Evolutionary conservation across 2,113 vertebrate species (phyloP).

Genomic region (Rhinogobius similis): DNA sequence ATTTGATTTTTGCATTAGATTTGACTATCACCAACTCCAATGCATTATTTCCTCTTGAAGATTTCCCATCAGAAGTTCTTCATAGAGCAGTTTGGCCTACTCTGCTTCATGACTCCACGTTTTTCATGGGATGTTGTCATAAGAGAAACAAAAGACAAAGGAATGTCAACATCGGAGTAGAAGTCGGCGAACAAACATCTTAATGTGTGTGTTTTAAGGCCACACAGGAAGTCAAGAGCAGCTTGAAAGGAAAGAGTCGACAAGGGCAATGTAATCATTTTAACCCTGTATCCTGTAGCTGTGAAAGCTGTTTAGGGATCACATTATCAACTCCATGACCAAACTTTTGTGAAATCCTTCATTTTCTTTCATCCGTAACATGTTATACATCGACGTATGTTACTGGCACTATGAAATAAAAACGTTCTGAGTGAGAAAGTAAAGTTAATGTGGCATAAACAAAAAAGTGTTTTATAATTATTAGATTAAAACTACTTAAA

Average conservation of each 20-base stretch:
- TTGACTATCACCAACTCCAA: neutral
- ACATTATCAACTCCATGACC: neutral
- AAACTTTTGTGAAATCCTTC: neutral
- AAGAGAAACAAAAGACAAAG: conserved; percentile 37
- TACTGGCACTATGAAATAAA: no score
- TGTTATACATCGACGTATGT: neutral
- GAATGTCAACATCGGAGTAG: conserved; percentile 48
- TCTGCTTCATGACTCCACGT: conserved; percentile 1
- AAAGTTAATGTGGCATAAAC: no score
- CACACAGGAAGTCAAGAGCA: conserved; percentile 35
- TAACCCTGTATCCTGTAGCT: conserved; percentile 31
- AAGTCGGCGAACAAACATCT: conserved; percentile 26
- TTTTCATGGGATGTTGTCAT: conserved; percentile 35
- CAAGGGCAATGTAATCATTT: conserved; percentile 40
- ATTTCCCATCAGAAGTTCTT: conserved; percentile 17
- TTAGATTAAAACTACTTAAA: no score
- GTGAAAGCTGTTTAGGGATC: neutral
- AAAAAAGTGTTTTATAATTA: no score
- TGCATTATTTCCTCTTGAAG: neutral
- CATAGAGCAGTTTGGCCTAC: conserved; percentile 4
- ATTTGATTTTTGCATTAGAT: neutral
- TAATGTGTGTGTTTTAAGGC: conserved; percentile 23
- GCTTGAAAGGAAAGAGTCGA: conserved; percentile 20
- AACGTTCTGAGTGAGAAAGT: no score
- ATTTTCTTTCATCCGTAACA: neutral